phyloP scores from a whole-genome alignment of 2,113 vertebrate genomes.

The Clarias magur region DNA sequence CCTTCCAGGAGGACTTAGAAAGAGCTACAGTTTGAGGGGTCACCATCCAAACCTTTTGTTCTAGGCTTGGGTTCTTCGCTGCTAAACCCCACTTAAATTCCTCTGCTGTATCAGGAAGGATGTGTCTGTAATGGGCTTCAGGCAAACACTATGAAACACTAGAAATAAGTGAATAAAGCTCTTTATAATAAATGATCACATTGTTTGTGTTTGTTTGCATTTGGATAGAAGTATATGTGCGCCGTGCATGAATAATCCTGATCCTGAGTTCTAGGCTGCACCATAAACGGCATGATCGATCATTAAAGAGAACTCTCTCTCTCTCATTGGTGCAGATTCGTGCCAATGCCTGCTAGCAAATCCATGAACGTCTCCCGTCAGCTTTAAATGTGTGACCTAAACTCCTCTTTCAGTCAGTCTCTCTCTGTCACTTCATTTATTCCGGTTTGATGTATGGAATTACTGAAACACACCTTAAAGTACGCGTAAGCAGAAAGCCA shows the following conservation, averaged over 20 bases:
- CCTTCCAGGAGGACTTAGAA: conserved; percentile 34
- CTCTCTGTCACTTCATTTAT: conserved; percentile 32
- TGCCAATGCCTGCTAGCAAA: conserved; percentile 23
- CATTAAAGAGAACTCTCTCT: conserved; percentile 21
- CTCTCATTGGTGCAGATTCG: conserved; percentile 28
- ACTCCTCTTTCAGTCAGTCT: conserved; percentile 1
- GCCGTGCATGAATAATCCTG: not conserved
- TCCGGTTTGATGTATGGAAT: conserved; percentile 4
- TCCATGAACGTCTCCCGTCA: not conserved
- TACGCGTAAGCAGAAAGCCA: no score
- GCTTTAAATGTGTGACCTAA: conserved; percentile 12
- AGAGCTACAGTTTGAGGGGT: conserved; percentile 15
- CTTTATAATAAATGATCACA: not conserved
- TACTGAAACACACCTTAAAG: conserved; percentile 1
- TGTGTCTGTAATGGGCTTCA: conserved; percentile 1
- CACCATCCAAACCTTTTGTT: conserved; percentile 33
- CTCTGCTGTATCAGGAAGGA: not conserved
- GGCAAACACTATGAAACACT: not conserved
- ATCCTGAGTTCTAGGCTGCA: not conserved
- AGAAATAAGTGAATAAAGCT: not conserved
- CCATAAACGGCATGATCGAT: conserved; percentile 31
- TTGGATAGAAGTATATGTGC: conserved; percentile 15
- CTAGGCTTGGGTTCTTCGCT: conserved; percentile 2
- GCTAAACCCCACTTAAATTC: conserved; percentile 16
- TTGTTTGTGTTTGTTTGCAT: conserved; percentile 12